Evolutionary conservation across 2,888 invertebrate genomes (phyloP), one percentile per base, ranked within the genome.

Genomic region (Phengaris alcon): DNA sequence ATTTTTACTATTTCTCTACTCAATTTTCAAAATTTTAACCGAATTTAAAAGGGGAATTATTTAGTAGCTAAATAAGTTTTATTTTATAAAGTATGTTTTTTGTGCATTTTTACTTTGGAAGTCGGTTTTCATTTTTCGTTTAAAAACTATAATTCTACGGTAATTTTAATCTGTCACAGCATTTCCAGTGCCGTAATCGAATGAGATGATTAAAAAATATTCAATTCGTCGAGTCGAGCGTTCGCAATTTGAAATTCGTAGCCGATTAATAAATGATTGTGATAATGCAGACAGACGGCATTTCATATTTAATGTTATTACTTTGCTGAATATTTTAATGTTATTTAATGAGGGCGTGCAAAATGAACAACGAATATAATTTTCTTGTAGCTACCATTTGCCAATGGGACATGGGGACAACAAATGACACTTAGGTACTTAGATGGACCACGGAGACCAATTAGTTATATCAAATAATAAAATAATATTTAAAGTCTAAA

Each of bases 181-280:
- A 64, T 64, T 64, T 64, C 64, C 35, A 64, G 10, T 35, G 64
- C 9, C 64, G 64, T 35, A 35, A 64, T 64, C 64, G 64, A 35
- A 64, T 44, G 64, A 64, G 22, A 64, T 64, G 64, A 64, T 64
- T 64, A 64, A 64, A 64, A 64, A 64, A 64, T 64, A 64, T 64
- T 64, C 35, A 35, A 64, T 64, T 64, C 64, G 35, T 64, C 12
- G 7, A 35, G 22, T 35, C 64, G 64, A 44, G 44, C 64, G 35
- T 12, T 35, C 35, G 22, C 35, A 22, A 64, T 48, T 35, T 22
- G 44, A 64, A 64, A 64, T 64, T 35, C 64, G 64, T 35, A 15
- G 64, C 35, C 64, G 64, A 64, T 64, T 64, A 64, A 64, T 64
- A 64, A 35, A 64, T 64, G 35, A 64, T 64, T 35, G 35, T 12